Evolutionary conservation across 2,797 vertebrate species (phyloP), one percentile per base, ranked within the genome.

Genomic region (Tarsius wallacei): DNA sequence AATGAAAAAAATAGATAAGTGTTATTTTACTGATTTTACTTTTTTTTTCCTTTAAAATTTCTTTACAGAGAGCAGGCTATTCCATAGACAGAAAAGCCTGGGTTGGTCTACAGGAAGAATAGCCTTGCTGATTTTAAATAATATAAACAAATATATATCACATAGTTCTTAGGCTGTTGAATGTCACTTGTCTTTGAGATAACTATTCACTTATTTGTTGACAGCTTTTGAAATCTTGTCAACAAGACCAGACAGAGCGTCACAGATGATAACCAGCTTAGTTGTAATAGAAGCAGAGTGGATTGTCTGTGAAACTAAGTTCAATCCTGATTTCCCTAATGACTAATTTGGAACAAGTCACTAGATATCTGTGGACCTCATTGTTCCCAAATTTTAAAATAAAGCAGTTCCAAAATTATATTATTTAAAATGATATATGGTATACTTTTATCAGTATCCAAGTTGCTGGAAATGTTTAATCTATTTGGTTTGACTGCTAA

Each of bases 401-500:
- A 31, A 91, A 36, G 11, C 5, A 14, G 6, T 83, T 95, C 26
- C 11, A 87, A 88, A 86, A 47, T 74, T 81, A 0, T 85, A 2
- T 82, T 81, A 57, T 73, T 93, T 64, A 33, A 78, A 55, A 64
- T 55, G 26, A 76, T 4, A 70, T 91, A 13, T 90, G 16, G 85
- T 42, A 12, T 55, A 31, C 14, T 92, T 91, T 47, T 22, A 22
- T 81, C 13, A 55, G 61, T 86, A 66, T 82, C 33, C 19, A 63
- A 85, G 53, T 71, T 82, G 33, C 68, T 77, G 17, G 31, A 93
- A 88, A 92, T 76, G 24, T 16, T 91, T 95, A 51, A 59, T 73
- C 85, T 59, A 63, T 70, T 70, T 49, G 1, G 5, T 21, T 66
- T 91, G 26, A 87, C 24, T 81, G 16, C 24, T 68, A 70, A 87